These are phyloP conservation scores for Leptothorax acervorum DNA, from an alignment of 2,888 invertebrate species.

Conservation along the genomic window DNA sequence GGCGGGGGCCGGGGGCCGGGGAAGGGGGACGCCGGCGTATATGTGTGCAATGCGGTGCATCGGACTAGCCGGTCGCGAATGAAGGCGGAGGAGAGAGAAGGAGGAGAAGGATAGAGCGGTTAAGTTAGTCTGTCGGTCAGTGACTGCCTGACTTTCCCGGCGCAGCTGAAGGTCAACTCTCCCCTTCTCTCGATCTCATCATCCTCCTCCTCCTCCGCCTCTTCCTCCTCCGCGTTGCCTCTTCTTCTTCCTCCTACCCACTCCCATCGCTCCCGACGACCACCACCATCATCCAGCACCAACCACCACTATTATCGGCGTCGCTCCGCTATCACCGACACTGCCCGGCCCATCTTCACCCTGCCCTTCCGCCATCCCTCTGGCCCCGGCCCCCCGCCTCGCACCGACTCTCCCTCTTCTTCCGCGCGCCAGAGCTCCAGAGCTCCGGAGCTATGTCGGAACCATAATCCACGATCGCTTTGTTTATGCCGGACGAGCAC, in stretches of 20 bases:
- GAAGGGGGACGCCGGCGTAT: not conserved
- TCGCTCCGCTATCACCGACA: constrained; percentile 62
- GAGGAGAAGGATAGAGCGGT: constrained; percentile 83
- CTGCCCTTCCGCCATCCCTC: constrained; percentile 59
- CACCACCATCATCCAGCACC: constrained; percentile 33
- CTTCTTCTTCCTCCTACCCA: constrained; percentile 68
- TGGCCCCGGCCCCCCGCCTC: constrained; percentile 35
- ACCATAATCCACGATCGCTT: constrained; percentile 69
- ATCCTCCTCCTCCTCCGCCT: constrained; percentile 62
- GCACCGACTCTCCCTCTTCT: constrained; percentile 27
- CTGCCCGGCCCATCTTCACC: constrained; percentile 63
- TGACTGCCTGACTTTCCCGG: constrained; percentile 86
- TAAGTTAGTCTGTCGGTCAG: constrained; percentile 86
- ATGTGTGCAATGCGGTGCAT: constrained; percentile 79
- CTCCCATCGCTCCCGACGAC: constrained; percentile 62
- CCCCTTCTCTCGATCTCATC: constrained; percentile 79
- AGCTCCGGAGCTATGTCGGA: constrained; percentile 48
- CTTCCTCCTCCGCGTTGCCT: constrained; percentile 47
- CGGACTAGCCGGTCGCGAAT: constrained; percentile 81
- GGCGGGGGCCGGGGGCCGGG: not conserved
- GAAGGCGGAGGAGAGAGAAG: constrained; percentile 77
- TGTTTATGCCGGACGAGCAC: constrained; percentile 76
- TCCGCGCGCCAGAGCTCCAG: not conserved
- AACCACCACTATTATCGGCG: constrained; percentile 46
- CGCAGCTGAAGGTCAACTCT: constrained; percentile 85